phyloP scores from a whole-genome alignment of 2,797 vertebrate species.

The Phrynocephalus vlangalii region DNA sequence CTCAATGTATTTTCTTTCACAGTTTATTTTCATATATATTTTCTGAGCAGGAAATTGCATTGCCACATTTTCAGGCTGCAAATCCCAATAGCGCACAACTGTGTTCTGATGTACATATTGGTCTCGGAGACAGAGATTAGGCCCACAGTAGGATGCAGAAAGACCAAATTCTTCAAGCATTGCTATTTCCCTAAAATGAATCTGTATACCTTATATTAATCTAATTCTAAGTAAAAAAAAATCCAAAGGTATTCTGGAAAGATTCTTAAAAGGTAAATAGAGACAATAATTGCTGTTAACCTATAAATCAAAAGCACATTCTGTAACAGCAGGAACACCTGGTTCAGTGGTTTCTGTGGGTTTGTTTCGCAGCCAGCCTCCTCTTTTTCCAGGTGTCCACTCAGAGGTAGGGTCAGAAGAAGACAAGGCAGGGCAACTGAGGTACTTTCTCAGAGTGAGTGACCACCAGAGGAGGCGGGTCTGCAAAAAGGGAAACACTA shows the following conservation, averaged over 20 bases:
- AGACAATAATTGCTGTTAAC: background rate
- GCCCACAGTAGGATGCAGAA: background rate
- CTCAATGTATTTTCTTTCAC: background rate
- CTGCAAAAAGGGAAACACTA: too few relatives aligned
- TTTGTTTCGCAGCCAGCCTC: too few relatives aligned
- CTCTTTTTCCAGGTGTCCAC: too few relatives aligned
- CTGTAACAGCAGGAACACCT: too few relatives aligned
- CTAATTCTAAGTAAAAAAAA: background rate
- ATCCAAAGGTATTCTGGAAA: background rate
- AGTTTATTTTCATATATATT: background rate
- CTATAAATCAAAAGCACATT: background rate
- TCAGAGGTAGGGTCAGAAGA: too few relatives aligned
- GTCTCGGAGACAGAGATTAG: background rate
- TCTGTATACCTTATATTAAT: background rate
- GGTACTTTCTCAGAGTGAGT: too few relatives aligned
- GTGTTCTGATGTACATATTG: background rate
- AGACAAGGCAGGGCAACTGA: too few relatives aligned
- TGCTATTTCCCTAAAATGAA: background rate
- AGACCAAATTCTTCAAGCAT: background rate
- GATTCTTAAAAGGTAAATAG: background rate
- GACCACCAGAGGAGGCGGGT: too few relatives aligned
- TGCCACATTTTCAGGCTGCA: too few relatives aligned
- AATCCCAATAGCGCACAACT: background rate
- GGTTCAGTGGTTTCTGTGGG: too few relatives aligned
- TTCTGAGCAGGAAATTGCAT: background rate